Percentiles rank a stretch among this genome's conserved stretches.
These are phyloP conservation scores for Cyprinodon diabolis DNA, from an alignment of 2,797 vertebrate species.

Conservation along the genomic window DNA sequence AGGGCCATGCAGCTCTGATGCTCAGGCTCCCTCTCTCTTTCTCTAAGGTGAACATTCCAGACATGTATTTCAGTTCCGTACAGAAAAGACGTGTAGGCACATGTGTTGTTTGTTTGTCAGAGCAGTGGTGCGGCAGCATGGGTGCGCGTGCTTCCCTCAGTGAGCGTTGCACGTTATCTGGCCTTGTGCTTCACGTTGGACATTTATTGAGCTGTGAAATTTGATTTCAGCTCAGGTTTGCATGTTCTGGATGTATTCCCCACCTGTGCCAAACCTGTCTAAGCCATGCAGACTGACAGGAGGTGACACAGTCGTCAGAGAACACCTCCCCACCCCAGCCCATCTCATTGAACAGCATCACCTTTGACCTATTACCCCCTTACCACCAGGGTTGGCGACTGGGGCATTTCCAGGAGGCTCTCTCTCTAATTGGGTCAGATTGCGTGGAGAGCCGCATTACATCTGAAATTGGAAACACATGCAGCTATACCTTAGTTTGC, in stretches of 20 bases:
- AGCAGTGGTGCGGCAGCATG: conserved; percentile 18
- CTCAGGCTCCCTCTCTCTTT: conserved; percentile 46
- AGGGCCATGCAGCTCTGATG: conserved; percentile 57
- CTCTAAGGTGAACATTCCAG: conserved; percentile 71
- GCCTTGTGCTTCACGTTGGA: conserved; percentile 55
- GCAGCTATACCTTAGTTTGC: conserved; percentile 40
- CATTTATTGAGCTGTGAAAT: conserved; percentile 65
- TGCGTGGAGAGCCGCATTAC: conserved; percentile 68
- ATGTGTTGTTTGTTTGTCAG: conserved; percentile 70
- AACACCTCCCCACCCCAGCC: background rate
- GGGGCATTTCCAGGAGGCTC: conserved; percentile 69
- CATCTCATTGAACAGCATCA: conserved; percentile 38
- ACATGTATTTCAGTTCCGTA: conserved; percentile 53
- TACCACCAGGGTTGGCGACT: conserved; percentile 59
- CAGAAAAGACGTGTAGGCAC: conserved; percentile 59
- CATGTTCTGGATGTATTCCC: conserved; percentile 41
- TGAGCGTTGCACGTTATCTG: conserved; percentile 44
- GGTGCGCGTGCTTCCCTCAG: conserved; percentile 17
- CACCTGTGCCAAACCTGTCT: conserved; percentile 57
- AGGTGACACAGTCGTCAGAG: conserved; percentile 44
- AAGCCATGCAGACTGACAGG: conserved; percentile 20
- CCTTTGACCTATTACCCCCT: conserved; percentile 72
- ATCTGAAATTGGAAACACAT: conserved; percentile 80
- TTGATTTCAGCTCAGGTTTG: conserved; percentile 59
- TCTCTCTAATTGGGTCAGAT: conserved; percentile 78